Conservation (phyloP, 1,140 invertebrate species). For the Dysdera silvatica region DNA sequence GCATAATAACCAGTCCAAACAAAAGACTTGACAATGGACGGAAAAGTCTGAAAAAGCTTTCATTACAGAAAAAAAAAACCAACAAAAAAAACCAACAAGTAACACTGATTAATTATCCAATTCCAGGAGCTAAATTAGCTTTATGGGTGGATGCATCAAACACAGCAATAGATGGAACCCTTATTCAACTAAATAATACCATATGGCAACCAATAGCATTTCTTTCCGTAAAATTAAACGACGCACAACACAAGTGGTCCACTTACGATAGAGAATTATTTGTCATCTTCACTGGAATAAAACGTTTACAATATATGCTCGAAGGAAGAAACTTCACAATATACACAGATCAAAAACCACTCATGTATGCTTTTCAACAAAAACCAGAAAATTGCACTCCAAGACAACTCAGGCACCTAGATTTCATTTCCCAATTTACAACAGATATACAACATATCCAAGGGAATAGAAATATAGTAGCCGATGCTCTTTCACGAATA, state of each 20-base stretch:
- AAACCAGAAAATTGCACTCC: conserved; percentile 26
- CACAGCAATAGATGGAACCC: conserved; percentile 9
- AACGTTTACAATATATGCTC: conserved; percentile 35
- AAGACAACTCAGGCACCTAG: conserved; percentile 36
- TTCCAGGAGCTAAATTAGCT: conserved; percentile 9
- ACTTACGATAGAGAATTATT: conserved; percentile 35
- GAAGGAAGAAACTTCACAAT: conserved; percentile 37
- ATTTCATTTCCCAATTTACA: conserved; percentile 42
- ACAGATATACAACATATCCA: conserved; percentile 40
- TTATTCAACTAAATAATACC: conserved; percentile 4
- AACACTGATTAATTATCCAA: conserved; percentile 14
- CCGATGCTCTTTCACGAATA: conserved; percentile 15
- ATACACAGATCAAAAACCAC: conserved; percentile 37
- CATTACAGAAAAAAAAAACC: conserved; percentile 38
- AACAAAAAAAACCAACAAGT: conserved; percentile 33
- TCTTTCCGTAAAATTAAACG: conserved; percentile 23
- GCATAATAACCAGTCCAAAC: not conserved
- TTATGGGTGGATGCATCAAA: conserved; percentile 26
- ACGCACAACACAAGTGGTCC: conserved; percentile 18
- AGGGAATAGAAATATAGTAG: conserved; percentile 38
- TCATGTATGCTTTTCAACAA: conserved; percentile 32
- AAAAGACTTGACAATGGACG: conserved; percentile 9
- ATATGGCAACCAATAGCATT: conserved; percentile 26
- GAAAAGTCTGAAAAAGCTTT: conserved; percentile 38
- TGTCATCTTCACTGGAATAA: conserved; percentile 33